Percentiles rank a stretch among this genome's conserved stretches.
These are phyloP conservation scores for Alosa sapidissima DNA, from an alignment of 2,797 vertebrate genomes.

Conservation along the genomic window DNA sequence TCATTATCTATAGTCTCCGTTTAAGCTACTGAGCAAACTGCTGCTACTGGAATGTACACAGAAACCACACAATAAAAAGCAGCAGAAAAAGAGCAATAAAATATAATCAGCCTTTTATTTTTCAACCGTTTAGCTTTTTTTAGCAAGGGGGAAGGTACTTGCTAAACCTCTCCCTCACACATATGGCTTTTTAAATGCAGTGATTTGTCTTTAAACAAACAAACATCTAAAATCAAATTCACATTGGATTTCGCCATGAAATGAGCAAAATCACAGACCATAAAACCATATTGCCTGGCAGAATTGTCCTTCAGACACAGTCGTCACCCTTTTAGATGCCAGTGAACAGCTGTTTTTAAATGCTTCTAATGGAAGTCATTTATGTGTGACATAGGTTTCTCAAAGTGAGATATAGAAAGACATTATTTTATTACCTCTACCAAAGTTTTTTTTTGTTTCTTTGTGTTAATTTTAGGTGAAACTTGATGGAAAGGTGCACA, in stretches of 20 bases:
- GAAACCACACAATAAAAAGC: slow-evolving; percentile 53
- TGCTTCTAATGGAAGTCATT: not conserved
- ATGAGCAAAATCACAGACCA: slow-evolving; percentile 3
- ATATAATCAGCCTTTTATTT: slow-evolving; percentile 48
- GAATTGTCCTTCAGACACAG: not conserved
- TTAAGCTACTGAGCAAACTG: slow-evolving; percentile 34
- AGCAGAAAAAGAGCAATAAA: slow-evolving; percentile 50
- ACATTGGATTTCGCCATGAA: not conserved
- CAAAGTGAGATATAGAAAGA: not conserved
- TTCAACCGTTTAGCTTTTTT: slow-evolving; percentile 35
- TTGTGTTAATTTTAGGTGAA: no score
- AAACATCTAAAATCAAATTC: slow-evolving; percentile 40
- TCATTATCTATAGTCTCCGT: slow-evolving; percentile 52
- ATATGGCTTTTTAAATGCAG: slow-evolving; percentile 47
- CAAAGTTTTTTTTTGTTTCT: not conserved
- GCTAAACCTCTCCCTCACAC: slow-evolving; percentile 46
- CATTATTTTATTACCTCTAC: not conserved
- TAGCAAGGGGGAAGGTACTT: slow-evolving; percentile 28
- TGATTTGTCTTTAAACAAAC: slow-evolving; percentile 47
- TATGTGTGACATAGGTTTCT: not conserved
- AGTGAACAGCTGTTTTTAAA: slow-evolving; percentile 18
- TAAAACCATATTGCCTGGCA: not conserved
- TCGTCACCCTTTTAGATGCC: not conserved
- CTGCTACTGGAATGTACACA: slow-evolving; percentile 40
- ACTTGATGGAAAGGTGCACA: no score